These are phyloP conservation scores for Kryptopterus vitreolus DNA, from an alignment of 2,797 vertebrate genomes.

Conservation along the genomic window DNA sequence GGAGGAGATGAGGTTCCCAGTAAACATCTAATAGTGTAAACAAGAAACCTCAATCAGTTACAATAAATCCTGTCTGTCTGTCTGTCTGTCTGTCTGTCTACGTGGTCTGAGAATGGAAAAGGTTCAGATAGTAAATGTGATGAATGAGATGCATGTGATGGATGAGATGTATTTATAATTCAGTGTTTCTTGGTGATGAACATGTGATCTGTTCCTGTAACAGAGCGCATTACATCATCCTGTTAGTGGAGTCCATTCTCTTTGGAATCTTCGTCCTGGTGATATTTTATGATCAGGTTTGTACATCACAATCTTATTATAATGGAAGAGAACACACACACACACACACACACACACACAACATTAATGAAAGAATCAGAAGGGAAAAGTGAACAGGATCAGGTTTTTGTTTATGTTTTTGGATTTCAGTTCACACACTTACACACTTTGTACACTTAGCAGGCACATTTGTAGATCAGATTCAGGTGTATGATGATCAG, in stretches of 20 bases:
- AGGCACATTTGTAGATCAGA: no score
- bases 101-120: no score
- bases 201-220: not conserved
- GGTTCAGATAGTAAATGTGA: no score
- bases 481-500: no score
- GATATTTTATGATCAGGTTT: slow-evolving; percentile 86
- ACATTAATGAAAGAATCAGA: no score
- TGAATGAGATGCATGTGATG: not conserved
- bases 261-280: slow-evolving; percentile 84
- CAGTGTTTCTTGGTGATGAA: not conserved
- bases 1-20: slow-evolving; percentile 64
- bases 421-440: no score
- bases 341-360: slow-evolving; percentile 5
- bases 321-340: not conserved
- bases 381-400: no score
- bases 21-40: slow-evolving; percentile 80
- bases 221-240: slow-evolving; percentile 82
- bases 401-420: no score
- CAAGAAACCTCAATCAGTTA: not conserved
- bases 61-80: not conserved
- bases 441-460: no score
- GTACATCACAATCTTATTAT: not conserved
- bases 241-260: slow-evolving; percentile 82
- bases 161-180: not conserved
- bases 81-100: no score